phyloP scores from a whole-genome alignment of 2,888 invertebrate species.

The Lithophane ornitopus region DNA sequence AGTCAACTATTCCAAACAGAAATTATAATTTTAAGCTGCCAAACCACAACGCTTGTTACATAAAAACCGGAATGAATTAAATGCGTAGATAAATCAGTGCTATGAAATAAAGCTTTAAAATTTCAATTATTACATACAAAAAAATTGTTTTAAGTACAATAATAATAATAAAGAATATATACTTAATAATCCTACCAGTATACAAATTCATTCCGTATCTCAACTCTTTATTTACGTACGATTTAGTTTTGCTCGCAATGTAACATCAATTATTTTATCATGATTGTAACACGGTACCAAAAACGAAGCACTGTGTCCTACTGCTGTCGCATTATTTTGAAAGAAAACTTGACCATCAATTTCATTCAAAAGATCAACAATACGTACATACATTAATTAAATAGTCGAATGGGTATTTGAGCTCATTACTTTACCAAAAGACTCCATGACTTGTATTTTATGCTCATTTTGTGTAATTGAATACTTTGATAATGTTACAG shows the following conservation, averaged over 20 bases:
- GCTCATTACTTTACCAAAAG: background rate
- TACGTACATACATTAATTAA: no score
- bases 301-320: background rate
- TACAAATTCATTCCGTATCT: slow-evolving; percentile 61
- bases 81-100: slow-evolving; percentile 66
- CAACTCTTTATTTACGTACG: slow-evolving; percentile 46
- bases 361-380: slow-evolving; percentile 1
- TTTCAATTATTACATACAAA: slow-evolving; percentile 38
- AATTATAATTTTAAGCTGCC: slow-evolving; percentile 70
- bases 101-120: slow-evolving; percentile 30
- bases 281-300: background rate
- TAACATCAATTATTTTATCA: slow-evolving; percentile 2
- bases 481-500: background rate
- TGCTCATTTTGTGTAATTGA: background rate
- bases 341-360: background rate
- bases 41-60: slow-evolving; percentile 67
- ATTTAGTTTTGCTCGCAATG: slow-evolving; percentile 42
- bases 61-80: slow-evolving; percentile 69
- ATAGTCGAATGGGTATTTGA: background rate
- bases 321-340: background rate
- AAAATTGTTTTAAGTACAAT: slow-evolving; percentile 53
- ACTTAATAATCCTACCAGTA: slow-evolving; percentile 52
- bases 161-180: slow-evolving; percentile 39
- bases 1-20: slow-evolving; percentile 44
- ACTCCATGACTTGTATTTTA: background rate